Evolutionary conservation across 2,113 vertebrate species (phyloP), one percentile per base, ranked within the genome.

Genomic region (Clinocottus analis): DNA sequence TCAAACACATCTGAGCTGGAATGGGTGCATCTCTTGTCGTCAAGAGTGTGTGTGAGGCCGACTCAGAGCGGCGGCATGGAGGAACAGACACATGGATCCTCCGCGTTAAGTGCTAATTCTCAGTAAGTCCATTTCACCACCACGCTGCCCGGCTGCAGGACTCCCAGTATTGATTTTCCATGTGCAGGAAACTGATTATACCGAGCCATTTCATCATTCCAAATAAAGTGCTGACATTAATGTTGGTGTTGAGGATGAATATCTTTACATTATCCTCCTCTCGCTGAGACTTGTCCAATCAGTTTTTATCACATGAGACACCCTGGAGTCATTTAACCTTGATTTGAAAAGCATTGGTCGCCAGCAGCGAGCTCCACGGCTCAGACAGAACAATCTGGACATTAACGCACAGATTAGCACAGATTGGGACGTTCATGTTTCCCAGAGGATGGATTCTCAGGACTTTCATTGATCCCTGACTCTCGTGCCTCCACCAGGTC

Each of bases 151-250:
- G 64, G 9, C 62, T 33, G 47, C 51, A 35, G 10, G 45, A 82
- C 69, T 76, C 74, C 23, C 23, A 31, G 58, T 79, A 88, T 83
- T 77, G 85, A 89, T 89, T 85, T 83, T 74, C 71, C 60, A 65
- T 76, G 55, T 79, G 79, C 39, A 70, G 66, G 71, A 69, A 80
- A 78, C 37, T 70, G 80, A 87, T 79, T 74, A 74, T 62, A 71
- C 58, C 1, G 61, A 80, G 37, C 70, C 63, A 72, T 86, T 83
- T 82, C 75, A 84, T 85, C 76, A 79, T 81, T 69, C 39, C 49
- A 59, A 39, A 68, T 75, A 51, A 81, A 79, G 65, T 65, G 67
- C 74, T 83, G 72, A 82, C 72, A 78, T 75, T 84, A 77, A 80
- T 80, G 75, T 58, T 51, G 5, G 63, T 49, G 53, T 56, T 56